phyloP scores from a whole-genome alignment of 2,888 invertebrate genomes.

The Yponomeuta evonymella region DNA sequence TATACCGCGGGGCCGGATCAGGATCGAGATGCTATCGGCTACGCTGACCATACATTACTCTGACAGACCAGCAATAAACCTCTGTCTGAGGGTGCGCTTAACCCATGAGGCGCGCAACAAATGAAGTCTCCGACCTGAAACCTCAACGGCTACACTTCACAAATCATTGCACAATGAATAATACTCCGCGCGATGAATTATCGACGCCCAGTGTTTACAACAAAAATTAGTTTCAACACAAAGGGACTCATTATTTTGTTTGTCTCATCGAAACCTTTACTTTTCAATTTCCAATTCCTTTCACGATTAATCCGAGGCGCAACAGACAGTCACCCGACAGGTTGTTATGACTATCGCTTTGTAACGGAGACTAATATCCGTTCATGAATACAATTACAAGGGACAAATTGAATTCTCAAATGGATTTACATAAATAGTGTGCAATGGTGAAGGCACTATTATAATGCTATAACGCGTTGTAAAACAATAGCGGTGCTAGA shows the following conservation, averaged over 20 bases:
- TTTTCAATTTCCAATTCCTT: conserved; percentile 13
- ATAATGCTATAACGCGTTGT: conserved; percentile 66
- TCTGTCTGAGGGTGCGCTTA: conserved; percentile 56
- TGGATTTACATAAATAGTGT: conserved; percentile 70
- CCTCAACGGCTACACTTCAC: conserved; percentile 36
- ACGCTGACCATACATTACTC: conserved; percentile 55
- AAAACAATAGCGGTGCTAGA: conserved; percentile 61
- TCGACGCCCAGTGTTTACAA: conserved; percentile 20
- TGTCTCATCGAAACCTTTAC: neutral
- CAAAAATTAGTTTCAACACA: conserved; percentile 9
- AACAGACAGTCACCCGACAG: conserved; percentile 29
- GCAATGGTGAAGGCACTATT: conserved; percentile 60
- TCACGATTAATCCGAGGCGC: conserved; percentile 10
- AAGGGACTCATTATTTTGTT: conserved; percentile 10
- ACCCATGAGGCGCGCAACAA: conserved; percentile 42
- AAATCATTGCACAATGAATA: conserved; percentile 35
- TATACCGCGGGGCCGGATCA: conserved; percentile 36
- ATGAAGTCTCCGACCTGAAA: conserved; percentile 54
- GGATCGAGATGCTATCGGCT: conserved; percentile 50
- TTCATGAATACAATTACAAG: conserved; percentile 57
- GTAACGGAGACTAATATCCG: conserved; percentile 47
- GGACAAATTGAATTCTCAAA: conserved; percentile 71
- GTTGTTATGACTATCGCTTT: conserved; percentile 33
- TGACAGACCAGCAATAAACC: conserved; percentile 65
- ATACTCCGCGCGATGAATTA: conserved; percentile 32